A percentile compares a stretch with the other conserved stretches of the same genome.
Conservation (phyloP, 2,113 vertebrate species). For the Eurypyga helias region DNA sequence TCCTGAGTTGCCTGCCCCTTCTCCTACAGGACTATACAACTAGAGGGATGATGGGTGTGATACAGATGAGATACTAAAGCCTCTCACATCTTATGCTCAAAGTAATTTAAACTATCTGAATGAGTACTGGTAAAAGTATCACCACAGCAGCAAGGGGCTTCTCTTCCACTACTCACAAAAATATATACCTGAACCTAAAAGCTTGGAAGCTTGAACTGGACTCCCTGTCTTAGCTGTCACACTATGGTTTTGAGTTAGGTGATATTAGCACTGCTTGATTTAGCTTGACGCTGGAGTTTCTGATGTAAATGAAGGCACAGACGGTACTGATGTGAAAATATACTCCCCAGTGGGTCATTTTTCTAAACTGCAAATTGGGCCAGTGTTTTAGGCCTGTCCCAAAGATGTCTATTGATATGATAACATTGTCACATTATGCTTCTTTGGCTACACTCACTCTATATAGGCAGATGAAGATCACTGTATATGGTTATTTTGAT, state of each 20-base stretch:
- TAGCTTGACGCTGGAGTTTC: not conserved
- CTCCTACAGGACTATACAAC: not conserved
- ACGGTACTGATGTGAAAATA: not conserved
- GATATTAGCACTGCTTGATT: not conserved
- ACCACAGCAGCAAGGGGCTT: not conserved
- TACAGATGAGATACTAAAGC: fast-evolving
- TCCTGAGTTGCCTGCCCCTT: too few species aligned
- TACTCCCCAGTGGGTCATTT: not conserved
- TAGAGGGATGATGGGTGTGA: not conserved
- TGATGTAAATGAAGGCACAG: not conserved
- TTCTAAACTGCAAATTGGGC: not conserved
- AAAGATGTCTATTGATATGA: not conserved
- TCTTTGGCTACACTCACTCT: not conserved
- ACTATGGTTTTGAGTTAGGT: not conserved
- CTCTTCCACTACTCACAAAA: not conserved
- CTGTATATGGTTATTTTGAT: not conserved
- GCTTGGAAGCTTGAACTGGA: not conserved
- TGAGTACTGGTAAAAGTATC: not conserved
- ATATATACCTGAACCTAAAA: not conserved
- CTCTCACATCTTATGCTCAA: not conserved
- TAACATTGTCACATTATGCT: not conserved
- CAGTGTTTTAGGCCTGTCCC: not conserved
- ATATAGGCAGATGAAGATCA: not conserved
- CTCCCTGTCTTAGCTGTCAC: not conserved
- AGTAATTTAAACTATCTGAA: not conserved